Evolutionary conservation across 2,113 vertebrate species (phyloP), one percentile per base, ranked within the genome.

Genomic region (Catharus bicknelli): DNA sequence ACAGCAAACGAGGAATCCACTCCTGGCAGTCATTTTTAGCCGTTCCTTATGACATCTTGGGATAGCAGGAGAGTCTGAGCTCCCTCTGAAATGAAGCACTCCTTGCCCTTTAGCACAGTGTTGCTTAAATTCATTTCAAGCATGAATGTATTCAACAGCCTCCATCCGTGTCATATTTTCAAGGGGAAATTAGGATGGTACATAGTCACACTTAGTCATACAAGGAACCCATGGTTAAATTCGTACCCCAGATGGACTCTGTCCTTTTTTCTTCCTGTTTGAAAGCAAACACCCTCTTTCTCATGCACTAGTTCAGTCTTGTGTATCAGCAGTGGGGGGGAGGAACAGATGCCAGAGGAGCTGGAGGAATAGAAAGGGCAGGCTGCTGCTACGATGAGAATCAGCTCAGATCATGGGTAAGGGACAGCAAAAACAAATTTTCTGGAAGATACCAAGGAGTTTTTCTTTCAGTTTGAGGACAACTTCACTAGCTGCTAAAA

Each of bases 231-330:
- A 2, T 50, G 62, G 48, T 88, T 80, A 88, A 72, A 88, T 72
- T 91, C 8, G 20, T 73, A 81, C n/a, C 94, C 90, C 87, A 94
- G 87, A 70, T 77, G 84, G 86, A 87, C 50, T 55, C 59, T 64
- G 84, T 92, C 72, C 30, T 85, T 77, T 57, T 83, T 93, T 22
- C 84, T 91, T 94, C 59, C 90, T 88, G 51, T 96, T 90, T 95
- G 87, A 93, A 94, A 95, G 79, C 84, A 88, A 96, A 96, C 79
- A 94, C 90, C 57, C 72, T 94, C 72, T 40, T 93, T 87, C 76
- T 83, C n/a, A 29, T 81, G 53, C 48, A 48, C 67, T 30, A 34
- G 32, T 64, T 43, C 40, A 85, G 51, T 51, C 72, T 73, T 92
- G 47, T 91, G 3, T 91, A 40, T 86, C 67, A 67, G 70, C 5